These are phyloP conservation scores for Athene noctua DNA, from an alignment of 2,113 vertebrate genomes.

Conservation along the genomic window DNA sequence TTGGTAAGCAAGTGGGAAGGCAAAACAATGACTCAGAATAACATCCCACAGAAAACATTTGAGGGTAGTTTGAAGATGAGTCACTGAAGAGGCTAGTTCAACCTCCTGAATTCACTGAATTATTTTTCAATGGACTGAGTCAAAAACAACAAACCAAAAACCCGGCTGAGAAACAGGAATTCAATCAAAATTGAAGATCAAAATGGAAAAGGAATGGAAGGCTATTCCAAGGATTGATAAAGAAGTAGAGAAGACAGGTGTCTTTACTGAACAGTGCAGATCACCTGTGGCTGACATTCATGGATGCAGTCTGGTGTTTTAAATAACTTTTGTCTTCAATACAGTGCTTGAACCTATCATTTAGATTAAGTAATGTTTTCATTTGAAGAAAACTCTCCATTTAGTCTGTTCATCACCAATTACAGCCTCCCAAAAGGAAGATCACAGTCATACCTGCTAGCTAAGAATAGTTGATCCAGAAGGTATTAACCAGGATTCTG, in stretches of 20 bases:
- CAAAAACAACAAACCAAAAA: neutral
- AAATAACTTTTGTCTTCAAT: neutral
- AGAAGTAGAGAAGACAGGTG: neutral
- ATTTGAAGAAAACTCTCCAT: neutral
- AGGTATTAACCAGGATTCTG: neutral
- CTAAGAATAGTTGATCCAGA: neutral
- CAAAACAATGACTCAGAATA: slow-evolving; percentile 36
- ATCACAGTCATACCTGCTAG: neutral
- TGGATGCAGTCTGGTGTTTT: neutral
- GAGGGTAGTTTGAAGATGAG: slow-evolving; percentile 12
- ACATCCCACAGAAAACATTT: neutral
- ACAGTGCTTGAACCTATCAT: neutral
- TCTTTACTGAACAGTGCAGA: neutral
- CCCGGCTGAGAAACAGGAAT: neutral
- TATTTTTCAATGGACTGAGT: neutral
- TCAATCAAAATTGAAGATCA: neutral
- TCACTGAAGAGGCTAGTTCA: neutral
- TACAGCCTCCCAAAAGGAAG: neutral
- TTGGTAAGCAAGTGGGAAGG: slow-evolving; percentile 23
- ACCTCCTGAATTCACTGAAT: neutral
- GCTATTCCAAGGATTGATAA: neutral
- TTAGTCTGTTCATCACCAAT: neutral
- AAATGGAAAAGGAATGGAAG: neutral
- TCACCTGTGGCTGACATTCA: neutral
- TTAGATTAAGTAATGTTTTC: neutral